These are phyloP conservation scores for Stenchaetothrips biformis DNA, from an alignment of 2,888 invertebrate genomes.

Conservation along the genomic window DNA sequence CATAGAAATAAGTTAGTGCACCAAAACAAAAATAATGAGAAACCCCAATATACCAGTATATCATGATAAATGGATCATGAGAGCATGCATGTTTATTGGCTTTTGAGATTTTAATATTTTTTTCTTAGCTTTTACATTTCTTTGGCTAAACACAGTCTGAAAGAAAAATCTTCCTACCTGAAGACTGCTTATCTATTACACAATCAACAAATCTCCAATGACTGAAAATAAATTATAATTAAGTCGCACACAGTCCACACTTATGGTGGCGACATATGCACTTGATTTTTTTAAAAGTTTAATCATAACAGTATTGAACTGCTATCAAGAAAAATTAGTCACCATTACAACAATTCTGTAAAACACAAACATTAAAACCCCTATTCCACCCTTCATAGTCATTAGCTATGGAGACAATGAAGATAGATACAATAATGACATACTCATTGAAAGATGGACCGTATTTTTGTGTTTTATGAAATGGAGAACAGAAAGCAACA, in stretches of 20 bases:
- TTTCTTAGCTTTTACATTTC: conserved; percentile 17
- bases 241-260: neutral
- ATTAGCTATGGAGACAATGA: no score
- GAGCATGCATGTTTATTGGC: conserved; percentile 20
- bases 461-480: no score
- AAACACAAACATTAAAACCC: no score
- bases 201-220: neutral
- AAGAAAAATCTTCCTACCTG: neutral
- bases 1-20: conserved; percentile 3
- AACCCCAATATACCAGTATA: neutral
- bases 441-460: no score
- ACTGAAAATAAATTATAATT: neutral
- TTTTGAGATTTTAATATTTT: conserved; percentile 20
- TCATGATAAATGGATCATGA: neutral
- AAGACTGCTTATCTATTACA: neutral
- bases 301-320: neutral
- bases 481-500: no score
- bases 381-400: no score
- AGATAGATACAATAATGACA: no score
- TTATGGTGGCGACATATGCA: neutral
- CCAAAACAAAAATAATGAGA: neutral
- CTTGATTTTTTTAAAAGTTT: neutral
- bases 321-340: neutral
- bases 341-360: neutral
- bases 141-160: conserved; percentile 19